Conservation (phyloP, 2,113 vertebrate genomes). For the Pseudolaguvia tuberculata region DNA sequence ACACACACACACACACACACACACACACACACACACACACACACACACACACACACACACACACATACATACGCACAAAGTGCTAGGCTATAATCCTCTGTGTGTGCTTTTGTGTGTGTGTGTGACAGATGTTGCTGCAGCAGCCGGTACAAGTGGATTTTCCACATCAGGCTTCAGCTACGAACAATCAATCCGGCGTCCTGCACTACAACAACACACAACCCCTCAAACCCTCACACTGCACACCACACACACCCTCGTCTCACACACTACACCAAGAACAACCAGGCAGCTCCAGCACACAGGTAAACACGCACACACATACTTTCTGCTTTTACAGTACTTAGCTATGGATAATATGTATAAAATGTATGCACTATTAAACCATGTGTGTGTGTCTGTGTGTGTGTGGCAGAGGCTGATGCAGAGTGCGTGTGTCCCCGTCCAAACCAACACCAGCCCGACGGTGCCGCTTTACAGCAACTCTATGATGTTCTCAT, state of each 20-base stretch:
- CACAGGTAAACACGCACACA: constrained; percentile 67
- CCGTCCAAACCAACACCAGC: constrained; percentile 63
- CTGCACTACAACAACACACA: constrained; percentile 43
- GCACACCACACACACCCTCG: constrained; percentile 51
- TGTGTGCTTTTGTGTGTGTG: not conserved
- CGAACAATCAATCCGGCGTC: constrained; percentile 53
- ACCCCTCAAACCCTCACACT: constrained; percentile 61
- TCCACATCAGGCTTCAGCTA: constrained; percentile 56
- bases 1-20: no score
- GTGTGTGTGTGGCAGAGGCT: constrained; percentile 61
- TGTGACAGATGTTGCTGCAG: constrained; percentile 77
- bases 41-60: not conserved
- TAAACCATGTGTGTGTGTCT: not conserved
- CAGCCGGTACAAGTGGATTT: constrained; percentile 59
- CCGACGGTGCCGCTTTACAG: constrained; percentile 73
- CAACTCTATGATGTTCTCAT: constrained; percentile 72
- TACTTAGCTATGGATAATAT: not conserved
- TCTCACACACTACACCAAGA: constrained; percentile 65
- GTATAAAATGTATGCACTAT: not conserved
- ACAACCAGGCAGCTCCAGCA: constrained; percentile 55
- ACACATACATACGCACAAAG: no score
- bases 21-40: no score
- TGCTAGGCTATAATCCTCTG: not conserved
- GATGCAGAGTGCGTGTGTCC: constrained; percentile 60
- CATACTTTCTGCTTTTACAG: not conserved